These are phyloP conservation scores for Diacarnus erythraeanus DNA, from an alignment of 37 sponge, comb jelly and placozoan species.

Conservation along the genomic window DNA sequence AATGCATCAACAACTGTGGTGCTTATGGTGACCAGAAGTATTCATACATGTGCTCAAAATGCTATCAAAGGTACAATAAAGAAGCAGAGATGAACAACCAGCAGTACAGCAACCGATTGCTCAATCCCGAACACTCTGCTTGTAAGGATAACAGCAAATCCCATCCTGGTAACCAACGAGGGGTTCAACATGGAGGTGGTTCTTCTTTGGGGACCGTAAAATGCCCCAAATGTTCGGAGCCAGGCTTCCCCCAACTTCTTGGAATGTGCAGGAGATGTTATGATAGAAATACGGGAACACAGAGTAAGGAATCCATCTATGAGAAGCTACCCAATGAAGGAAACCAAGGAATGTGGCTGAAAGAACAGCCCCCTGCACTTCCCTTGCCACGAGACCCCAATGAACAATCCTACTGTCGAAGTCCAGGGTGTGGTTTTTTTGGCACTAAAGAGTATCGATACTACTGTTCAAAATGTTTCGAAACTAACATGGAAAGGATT, in stretches of 20 bases:
- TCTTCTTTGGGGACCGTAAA: neutral
- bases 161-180: neutral
- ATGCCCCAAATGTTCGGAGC: conserved; percentile 49
- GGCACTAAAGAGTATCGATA: conserved; percentile 34
- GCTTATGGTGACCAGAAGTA: conserved; percentile 21
- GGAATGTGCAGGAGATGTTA: conserved; percentile 66
- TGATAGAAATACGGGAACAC: neutral
- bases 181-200: neutral
- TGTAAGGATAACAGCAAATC: too few relatives aligned
- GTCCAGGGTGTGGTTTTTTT: conserved; percentile 53
- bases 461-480: conserved; percentile 69
- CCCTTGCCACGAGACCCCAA: conserved; percentile 1
- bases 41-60: conserved; percentile 41
- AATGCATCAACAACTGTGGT: conserved; percentile 43
- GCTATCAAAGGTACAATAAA: conserved; percentile 7
- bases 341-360: neutral
- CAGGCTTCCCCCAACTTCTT: conserved; percentile 34
- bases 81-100: neutral
- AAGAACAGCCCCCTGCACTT: conserved; percentile 4
- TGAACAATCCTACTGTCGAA: conserved; percentile 36
- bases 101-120: neutral
- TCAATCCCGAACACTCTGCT: too few relatives aligned
- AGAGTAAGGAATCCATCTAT: conserved; percentile 1
- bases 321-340: conserved; percentile 1
- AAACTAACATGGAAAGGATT: conserved; percentile 18